These are phyloP conservation scores for Drosophila conformis DNA, from an alignment of 2,888 invertebrate genomes.

Conservation along the genomic window DNA sequence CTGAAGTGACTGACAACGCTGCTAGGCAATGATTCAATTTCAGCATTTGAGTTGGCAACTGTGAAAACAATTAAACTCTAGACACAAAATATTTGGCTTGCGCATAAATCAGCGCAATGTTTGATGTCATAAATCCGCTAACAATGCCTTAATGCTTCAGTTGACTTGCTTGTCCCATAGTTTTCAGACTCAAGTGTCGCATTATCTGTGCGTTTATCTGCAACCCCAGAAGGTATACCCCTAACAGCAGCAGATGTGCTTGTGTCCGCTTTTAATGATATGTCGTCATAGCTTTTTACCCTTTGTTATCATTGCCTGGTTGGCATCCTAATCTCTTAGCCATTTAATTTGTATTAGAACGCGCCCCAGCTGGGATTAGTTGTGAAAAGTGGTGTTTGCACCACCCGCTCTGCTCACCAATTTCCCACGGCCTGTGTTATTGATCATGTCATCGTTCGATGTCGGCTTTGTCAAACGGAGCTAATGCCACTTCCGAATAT, in stretches of 20 bases:
- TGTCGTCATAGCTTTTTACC: constrained; percentile 29
- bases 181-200: constrained; percentile 64
- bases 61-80: constrained; percentile 77
- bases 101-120: constrained; percentile 32
- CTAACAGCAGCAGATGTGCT: constrained; percentile 43
- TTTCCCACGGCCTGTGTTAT: constrained; percentile 62
- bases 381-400: not conserved
- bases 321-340: constrained; percentile 59
- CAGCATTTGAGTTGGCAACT: constrained; percentile 58
- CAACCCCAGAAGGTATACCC: constrained; percentile 34
- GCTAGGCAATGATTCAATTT: constrained; percentile 39
- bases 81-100: constrained; percentile 72
- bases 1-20: constrained; percentile 51
- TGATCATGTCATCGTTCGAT: constrained; percentile 19
- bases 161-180: constrained; percentile 49
- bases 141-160: constrained; percentile 69
- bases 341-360: constrained; percentile 64
- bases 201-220: constrained; percentile 59
- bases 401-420: constrained; percentile 41
- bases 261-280: constrained; percentile 35
- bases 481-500: constrained; percentile 61
- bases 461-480: constrained; percentile 44
- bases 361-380: constrained; percentile 6
- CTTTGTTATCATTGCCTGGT: constrained; percentile 30
- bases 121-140: constrained; percentile 79